Evolutionary conservation across 2,113 vertebrate genomes (phyloP), one percentile per base, ranked within the genome.

Genomic region (Cebidichthys violaceus): DNA sequence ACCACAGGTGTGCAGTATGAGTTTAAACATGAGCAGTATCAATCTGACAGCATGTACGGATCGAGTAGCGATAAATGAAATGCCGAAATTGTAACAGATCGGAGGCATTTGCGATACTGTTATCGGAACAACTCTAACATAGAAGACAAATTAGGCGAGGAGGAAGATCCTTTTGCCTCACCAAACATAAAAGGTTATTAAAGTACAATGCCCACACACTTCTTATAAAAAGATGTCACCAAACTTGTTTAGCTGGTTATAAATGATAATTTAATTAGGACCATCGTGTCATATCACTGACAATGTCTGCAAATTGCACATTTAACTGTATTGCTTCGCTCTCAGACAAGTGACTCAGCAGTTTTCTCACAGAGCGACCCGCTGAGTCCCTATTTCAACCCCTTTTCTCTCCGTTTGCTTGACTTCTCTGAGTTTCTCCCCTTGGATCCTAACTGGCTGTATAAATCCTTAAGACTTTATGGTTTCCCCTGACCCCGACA

Each of bases 201-300:
- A 47, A 9, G 55, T 27, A 9, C 39, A 22, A 6, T 17, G 61
- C 13, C 13, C 17, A 64, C 10, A 50, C 43, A 59, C 70, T 50
- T 60, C 8, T 45, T 18, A 52, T 22, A 4, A 7, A 43, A 24
- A 66, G 1, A 6, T 7, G 14, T 4, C 14, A 35, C 18, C 4
- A 1, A 24, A 47, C 76, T 31, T 3, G 83, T 81, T 69, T 4
- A 64, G 64, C 77, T 43, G 61, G 70, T 81, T 62, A 10, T 18
- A 57, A 77, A 77, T 55, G 3, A 65, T 22, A n/a, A 70, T 57
- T 54, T 27, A 15, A 50, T 62, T 52, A 31, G 20, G 22, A 20
- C 29, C 24, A 20, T n/a, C 11, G 43, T 73, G 59, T 50, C 7
- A 57, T 17, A 14, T 61, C 1, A 4, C 22, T 55, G 33, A 65